Base-by-base conservation (phyloP, 2,888 invertebrate species). In the Melolontha melolontha region DNA sequence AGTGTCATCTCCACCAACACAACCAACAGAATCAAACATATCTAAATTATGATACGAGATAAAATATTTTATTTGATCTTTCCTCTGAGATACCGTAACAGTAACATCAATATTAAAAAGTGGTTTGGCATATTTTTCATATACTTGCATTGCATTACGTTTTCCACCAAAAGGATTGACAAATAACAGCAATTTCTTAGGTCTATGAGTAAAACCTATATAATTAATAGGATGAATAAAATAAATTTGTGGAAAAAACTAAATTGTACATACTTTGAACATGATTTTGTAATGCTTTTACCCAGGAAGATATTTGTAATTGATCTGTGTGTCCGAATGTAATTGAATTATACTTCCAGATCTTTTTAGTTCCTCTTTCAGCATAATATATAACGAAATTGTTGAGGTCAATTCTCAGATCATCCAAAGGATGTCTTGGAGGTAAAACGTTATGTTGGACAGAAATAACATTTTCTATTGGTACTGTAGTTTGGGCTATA, bases 1-100 rank as follows among this genome's bases (percentile, higher is more conserved):
- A 49, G 94, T 93, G 0, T 95, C 95, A 81, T 96, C 95, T 0
- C 95, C 95, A 0, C 95, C 95, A 7, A 95, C 91, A 80, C 92
- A 92, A 14, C 92, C 90, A 16, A 94, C 86, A 0, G 91, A 92
- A 84, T 91, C 87, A 73, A 85, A 87, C 73, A 84, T 83, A 70
- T 90, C 88, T 69, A 89, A 80, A 76, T 87, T 86, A 66, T 86
- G 85, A 66, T 84, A 85, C 49, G 87, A 78, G 55, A 93, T 81
- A 17, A 87, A 87, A 77, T 94, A 93, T 40, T 88, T 87, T 39
- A 93, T 93, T 82, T 94, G 94, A 79, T 92, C 91, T 16, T 90
- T 89, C 67, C 92, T 84, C 78, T 93, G 89, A 0, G 94, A 94
- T 39, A 91, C 85, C 62, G 90, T 85, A 71, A 90, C 87, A 64